Conservation (phyloP, 2,888 invertebrate species). For the Tipula unca region DNA sequence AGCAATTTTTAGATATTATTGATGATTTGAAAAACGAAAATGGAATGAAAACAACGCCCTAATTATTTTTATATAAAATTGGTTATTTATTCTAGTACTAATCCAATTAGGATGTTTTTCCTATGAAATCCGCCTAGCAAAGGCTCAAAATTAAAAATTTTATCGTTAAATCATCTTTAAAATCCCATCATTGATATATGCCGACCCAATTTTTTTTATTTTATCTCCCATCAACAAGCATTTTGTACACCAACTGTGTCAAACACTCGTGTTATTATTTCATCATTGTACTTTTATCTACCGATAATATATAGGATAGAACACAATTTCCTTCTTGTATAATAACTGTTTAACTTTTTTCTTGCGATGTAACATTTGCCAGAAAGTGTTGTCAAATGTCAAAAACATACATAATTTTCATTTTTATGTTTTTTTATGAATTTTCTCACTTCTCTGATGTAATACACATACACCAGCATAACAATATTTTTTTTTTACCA, state of each 20-base stretch:
- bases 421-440: neutral
- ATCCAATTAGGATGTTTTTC: too few species aligned
- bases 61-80: too few species aligned
- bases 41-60: too few species aligned
- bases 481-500: neutral
- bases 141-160: neutral
- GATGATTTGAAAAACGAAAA: too few species aligned
- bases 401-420: slow-evolving; percentile 8
- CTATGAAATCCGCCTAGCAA: too few species aligned
- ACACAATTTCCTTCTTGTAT: neutral
- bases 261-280: neutral
- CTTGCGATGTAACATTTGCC: neutral
- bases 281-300: neutral
- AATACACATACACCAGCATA: neutral
- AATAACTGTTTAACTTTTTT: neutral
- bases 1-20: too few species aligned
- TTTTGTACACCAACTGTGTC: neutral
- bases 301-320: neutral
- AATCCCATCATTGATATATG: neutral
- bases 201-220: neutral
- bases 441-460: neutral
- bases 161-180: neutral
- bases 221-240: neutral
- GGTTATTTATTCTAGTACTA: too few species aligned
- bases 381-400: slow-evolving; percentile 8